A percentile compares a stretch with the other conserved stretches of the same genome.
Conservation (phyloP, 2,888 invertebrate species). For the Caenorhabditis japonica region DNA sequence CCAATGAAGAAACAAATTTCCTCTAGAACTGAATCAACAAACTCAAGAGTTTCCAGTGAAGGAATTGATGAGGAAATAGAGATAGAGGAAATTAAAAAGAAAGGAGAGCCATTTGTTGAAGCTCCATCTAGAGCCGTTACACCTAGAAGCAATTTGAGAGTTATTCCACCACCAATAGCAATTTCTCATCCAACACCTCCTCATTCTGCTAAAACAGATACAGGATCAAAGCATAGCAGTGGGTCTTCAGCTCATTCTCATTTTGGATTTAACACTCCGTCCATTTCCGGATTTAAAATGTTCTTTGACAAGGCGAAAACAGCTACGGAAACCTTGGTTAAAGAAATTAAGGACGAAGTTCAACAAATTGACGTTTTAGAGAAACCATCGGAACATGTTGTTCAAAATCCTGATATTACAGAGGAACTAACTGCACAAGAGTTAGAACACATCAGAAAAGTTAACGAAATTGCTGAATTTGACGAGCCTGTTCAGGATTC, state of each 20-base stretch:
- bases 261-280: slow-evolving; percentile 43
- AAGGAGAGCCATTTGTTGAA: slow-evolving; percentile 38
- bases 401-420: neutral
- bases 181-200: slow-evolving; percentile 53
- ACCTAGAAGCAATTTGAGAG: slow-evolving; percentile 41
- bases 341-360: slow-evolving; percentile 45
- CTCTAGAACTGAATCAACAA: slow-evolving; percentile 49
- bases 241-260: slow-evolving; percentile 44
- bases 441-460: slow-evolving; percentile 52
- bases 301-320: slow-evolving; percentile 54
- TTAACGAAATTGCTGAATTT: slow-evolving; percentile 39
- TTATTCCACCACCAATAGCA: slow-evolving; percentile 51
- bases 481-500: slow-evolving; percentile 11
- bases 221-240: slow-evolving; percentile 37
- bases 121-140: slow-evolving; percentile 38
- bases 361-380: slow-evolving; percentile 5
- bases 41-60: slow-evolving; percentile 49
- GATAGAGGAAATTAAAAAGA: slow-evolving; percentile 31
- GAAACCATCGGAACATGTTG: neutral
- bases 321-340: slow-evolving; percentile 45
- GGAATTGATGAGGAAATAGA: slow-evolving; percentile 49
- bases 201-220: slow-evolving; percentile 42
- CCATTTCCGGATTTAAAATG: slow-evolving; percentile 43
- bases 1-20: slow-evolving; percentile 48
- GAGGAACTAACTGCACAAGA: slow-evolving; percentile 49